Percentiles rank a stretch among this genome's conserved stretches.
phyloP scores from a whole-genome alignment of 2,888 invertebrate genomes.

The Pseudolycoriella hygida region DNA sequence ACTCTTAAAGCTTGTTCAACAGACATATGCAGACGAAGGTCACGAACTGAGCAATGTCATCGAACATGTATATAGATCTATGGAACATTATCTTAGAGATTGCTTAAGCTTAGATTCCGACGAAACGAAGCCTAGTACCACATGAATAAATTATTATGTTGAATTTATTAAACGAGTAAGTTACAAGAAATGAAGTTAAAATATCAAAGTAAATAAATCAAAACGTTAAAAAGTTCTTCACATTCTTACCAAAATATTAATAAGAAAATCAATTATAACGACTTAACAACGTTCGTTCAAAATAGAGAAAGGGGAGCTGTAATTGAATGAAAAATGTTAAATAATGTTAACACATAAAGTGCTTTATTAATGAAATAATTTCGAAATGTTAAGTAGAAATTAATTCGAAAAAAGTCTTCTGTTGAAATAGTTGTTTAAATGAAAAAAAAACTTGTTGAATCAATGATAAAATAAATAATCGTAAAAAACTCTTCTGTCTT shows the following conservation, averaged over 20 bases:
- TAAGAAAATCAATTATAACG: not conserved
- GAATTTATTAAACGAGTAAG: not conserved
- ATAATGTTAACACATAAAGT: constrained; percentile 6
- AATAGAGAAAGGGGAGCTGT: not conserved
- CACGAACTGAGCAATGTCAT: constrained; percentile 70
- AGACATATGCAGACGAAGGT: constrained; percentile 88
- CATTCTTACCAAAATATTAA: no score
- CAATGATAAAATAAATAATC: no score
- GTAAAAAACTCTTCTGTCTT: no score
- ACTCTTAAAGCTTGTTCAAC: constrained; percentile 19
- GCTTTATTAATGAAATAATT: constrained; percentile 1
- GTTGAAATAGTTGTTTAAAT: no score
- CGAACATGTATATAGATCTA: constrained; percentile 80
- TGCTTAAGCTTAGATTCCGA: constrained; percentile 76
- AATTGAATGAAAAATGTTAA: not conserved
- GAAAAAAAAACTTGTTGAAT: no score
- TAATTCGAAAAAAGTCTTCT: no score
- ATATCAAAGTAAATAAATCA: not conserved
- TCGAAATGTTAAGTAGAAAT: no score
- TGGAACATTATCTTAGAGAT: constrained; percentile 84
- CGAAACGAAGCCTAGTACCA: constrained; percentile 36
- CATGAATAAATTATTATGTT: not conserved
- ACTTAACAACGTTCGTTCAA: not conserved
- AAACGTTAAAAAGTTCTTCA: not conserved
- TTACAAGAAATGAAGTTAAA: not conserved